Evolutionary conservation across 1,140 invertebrate species (phyloP), one percentile per base, ranked within the genome.

Genomic region (Paracyclopina nana): DNA sequence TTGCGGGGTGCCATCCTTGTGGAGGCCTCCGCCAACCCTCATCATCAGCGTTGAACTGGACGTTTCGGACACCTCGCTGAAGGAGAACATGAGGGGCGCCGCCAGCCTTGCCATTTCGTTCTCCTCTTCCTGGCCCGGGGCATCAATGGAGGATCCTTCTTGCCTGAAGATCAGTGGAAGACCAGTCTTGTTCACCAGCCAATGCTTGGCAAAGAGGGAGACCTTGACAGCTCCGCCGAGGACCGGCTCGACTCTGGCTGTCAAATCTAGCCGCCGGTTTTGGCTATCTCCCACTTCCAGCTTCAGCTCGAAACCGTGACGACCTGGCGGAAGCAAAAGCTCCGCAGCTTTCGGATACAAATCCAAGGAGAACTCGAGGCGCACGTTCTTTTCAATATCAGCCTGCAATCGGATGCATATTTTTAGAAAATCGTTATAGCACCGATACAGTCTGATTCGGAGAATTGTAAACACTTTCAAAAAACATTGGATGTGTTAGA

Each of bases 181-280:
- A 0, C 90, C 91, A 12, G 85, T 87, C 63, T 83, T 83, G 63
- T 98, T 97, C 24, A 97, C 75, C 55, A 98, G 76, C 91, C 92
- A 97, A 66, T 82, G 94, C 1, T 81, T 79, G 18, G 84, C 80
- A 53, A 74, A 80, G 12, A 95, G 70, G 40, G 73, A 76, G 46
- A 92, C 71, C 71, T 84, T 68, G 42, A 72, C 63, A 27, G 28
- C 20, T 5, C 55, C 38, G 6, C 31, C 28, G 40, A 22, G 22
- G 18, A 26, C 31, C 16, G n/a, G 22, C 18, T 12, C 27, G 24
- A 52, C 26, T 18, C 31, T 43, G 18, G 43, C 50, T 20, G 44
- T 46, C 24, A 59, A 46, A 42, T 55, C 54, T 20, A 59, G 27
- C n/a, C 51, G 52, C 11, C 57, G 48, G 11, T 54, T 54, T 2